Evolutionary conservation across 2,113 vertebrate genomes (phyloP).

Genomic region (Seriola quinqueradiata): DNA sequence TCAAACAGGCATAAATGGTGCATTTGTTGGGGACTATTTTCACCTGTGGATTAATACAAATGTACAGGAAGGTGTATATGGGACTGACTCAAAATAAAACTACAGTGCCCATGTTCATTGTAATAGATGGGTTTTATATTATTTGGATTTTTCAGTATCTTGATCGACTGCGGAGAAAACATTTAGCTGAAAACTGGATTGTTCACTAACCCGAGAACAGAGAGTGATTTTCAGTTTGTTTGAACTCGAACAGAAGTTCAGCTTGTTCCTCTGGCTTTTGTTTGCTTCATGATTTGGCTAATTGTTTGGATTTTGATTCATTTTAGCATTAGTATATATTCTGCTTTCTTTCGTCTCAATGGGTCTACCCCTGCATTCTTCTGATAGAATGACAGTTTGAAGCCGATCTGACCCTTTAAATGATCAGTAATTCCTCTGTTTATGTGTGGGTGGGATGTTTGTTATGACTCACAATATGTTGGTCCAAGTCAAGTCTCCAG

Average conservation of each 20-base stretch:
- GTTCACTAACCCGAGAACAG: background rate
- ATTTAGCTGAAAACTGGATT: too few relatives aligned
- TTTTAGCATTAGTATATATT: background rate
- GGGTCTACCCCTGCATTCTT: background rate
- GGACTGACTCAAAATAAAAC: too few relatives aligned
- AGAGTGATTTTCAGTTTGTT: background rate
- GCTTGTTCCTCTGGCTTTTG: constrained; percentile 26
- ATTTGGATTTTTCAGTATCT: background rate
- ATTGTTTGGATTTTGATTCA: constrained; percentile 31
- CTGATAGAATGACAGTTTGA: background rate
- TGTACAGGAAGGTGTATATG: too few relatives aligned
- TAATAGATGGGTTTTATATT: too few relatives aligned
- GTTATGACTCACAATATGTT: background rate
- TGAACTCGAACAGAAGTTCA: background rate
- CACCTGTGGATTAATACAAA: background rate
- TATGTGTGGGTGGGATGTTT: background rate
- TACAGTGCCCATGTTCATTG: too few relatives aligned
- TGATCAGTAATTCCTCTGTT: background rate
- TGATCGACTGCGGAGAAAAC: background rate
- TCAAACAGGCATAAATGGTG: background rate
- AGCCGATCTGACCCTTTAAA: background rate
- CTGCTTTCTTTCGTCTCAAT: background rate
- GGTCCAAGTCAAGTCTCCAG: constrained; percentile 1
- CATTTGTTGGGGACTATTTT: background rate
- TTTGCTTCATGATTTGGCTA: constrained; percentile 23